Evolutionary conservation across 92 coral and sea anemone species (phyloP), one percentile per base, ranked within the genome.

Genomic region (Zoanthus sociatus): DNA sequence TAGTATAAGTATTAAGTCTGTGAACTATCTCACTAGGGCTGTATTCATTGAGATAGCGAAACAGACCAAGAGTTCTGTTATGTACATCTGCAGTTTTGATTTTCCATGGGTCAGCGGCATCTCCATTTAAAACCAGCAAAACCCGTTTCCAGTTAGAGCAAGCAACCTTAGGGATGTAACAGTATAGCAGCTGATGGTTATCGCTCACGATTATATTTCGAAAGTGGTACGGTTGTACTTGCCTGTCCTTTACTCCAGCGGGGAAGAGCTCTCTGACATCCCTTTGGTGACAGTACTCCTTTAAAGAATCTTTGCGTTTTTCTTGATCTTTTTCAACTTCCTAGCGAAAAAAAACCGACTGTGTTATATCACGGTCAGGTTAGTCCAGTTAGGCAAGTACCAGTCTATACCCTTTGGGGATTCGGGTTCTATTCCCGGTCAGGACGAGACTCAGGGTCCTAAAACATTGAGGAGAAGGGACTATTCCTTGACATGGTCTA

Each of bases 81-180:
- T 97, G 99, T 17, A 95, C 95, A 88, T 95, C 98, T 26, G 94
- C 95, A 73, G 98, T 90, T 77, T 89, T 87, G 63, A 94, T 87
- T 50, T 86, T 69, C 94, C 98, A 97, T 1, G 98, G 97, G 91
- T 93, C 95, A 89, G 94, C 86, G 76, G 97, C 95, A 79, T 97
- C 93, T 47, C 95, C 98, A 82, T 95, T 95, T 71, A 97, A 79
- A 63, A 95, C 98, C 93, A 97, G 95, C 76, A 97, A 95, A 53
- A 97, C 99, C 78, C 99, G 94, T 77, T 97, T 97, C 99, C 99
- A 97, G 90, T 97, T 97, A 8, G 99, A 95, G 20, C 97, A 92
- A 6, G 98, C 99, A 1, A 97, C 99, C 71, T 96, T 96, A 1
- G 99, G 99, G 17, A 93, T 87, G 86, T 90, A 92, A 75, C 99